These are phyloP conservation scores for Danio choprae DNA, from an alignment of 2,797 vertebrate genomes.

Conservation along the genomic window DNA sequence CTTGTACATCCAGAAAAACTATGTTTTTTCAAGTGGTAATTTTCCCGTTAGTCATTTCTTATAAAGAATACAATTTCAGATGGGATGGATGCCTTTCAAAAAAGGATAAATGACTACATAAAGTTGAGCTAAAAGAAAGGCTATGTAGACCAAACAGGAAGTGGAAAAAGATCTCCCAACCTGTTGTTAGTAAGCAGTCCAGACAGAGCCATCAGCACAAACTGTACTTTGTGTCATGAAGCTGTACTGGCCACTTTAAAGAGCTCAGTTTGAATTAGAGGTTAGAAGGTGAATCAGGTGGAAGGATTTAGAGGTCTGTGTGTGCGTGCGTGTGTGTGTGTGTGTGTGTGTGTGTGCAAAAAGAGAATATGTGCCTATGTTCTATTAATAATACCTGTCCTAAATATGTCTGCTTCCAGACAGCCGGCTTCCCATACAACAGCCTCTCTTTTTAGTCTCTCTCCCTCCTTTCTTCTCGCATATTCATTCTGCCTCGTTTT, in stretches of 20 bases:
- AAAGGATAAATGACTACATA: neutral
- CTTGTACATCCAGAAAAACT: no score
- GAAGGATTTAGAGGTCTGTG: neutral
- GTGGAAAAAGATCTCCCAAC: neutral
- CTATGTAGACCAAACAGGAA: neutral
- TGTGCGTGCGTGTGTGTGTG: neutral
- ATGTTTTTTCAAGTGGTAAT: no score
- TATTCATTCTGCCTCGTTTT: slow-evolving; percentile 34
- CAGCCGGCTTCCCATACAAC: slow-evolving; percentile 37
- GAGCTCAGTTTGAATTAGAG: slow-evolving; percentile 24
- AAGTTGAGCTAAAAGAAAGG: neutral
- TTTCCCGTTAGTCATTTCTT: no score
- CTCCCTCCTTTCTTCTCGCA: neutral
- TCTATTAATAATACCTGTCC: slow-evolving; percentile 67
- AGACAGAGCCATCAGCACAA: slow-evolving; percentile 4
- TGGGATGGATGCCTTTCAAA: neutral
- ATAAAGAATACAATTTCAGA: neutral
- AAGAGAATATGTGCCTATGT: slow-evolving; percentile 47
- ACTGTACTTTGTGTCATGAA: neutral
- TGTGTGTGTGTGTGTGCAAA: neutral
- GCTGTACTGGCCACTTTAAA: slow-evolving; percentile 20
- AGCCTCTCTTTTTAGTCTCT: neutral
- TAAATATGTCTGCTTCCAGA: slow-evolving; percentile 72
- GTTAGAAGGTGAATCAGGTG: slow-evolving; percentile 18
- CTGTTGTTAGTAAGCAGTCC: neutral